Evolutionary conservation across 2,113 vertebrate species (phyloP).

Genomic region (Gnathonemus echidnorhynchus): DNA sequence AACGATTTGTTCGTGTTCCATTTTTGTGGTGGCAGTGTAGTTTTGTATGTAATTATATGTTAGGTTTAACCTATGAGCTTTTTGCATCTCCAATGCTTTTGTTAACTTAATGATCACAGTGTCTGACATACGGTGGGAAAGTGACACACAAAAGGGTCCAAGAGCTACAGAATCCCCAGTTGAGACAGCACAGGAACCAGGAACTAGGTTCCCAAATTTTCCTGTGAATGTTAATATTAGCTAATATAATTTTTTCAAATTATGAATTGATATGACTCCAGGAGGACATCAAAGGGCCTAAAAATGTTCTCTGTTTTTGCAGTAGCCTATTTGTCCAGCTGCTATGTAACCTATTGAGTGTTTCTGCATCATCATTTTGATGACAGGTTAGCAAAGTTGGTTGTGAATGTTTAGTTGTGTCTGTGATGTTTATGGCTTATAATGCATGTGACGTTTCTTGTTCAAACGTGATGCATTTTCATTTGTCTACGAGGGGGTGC

Average conservation of each 20-base stretch:
- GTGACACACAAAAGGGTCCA: neutral
- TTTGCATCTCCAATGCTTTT: neutral
- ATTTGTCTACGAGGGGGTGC: neutral
- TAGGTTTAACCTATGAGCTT: neutral
- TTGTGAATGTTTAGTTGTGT: neutral
- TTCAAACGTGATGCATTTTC: neutral
- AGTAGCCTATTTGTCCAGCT: neutral
- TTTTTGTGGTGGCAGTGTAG: neutral
- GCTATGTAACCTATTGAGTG: neutral
- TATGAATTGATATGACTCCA: neutral
- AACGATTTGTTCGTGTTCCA: neutral
- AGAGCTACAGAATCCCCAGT: neutral
- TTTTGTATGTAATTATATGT: neutral
- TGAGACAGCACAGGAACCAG: neutral
- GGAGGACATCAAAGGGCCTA: neutral
- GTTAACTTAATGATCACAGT: neutral
- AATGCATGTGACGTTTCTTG: neutral
- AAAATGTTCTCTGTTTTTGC: neutral
- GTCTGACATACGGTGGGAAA: neutral
- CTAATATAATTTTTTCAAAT: neutral
- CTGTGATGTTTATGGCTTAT: neutral
- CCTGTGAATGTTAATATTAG: neutral
- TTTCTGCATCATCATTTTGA: neutral
- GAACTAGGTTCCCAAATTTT: neutral
- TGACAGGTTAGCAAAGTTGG: neutral